Conservation (phyloP, 2,888 invertebrate genomes). For the Calliscelio sp. region DNA sequence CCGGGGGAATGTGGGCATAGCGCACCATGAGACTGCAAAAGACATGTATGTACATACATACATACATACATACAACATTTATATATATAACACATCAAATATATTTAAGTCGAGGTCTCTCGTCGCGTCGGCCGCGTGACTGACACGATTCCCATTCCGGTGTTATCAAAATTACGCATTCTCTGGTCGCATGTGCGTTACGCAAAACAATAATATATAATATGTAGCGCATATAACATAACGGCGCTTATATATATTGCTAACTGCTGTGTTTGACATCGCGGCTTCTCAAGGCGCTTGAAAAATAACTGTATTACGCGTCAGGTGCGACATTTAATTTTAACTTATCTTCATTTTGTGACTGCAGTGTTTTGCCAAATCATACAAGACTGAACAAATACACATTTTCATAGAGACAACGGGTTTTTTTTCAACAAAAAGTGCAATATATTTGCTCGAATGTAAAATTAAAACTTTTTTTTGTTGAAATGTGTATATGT, state of each 20-base stretch:
- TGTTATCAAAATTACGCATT: slow-evolving; percentile 69
- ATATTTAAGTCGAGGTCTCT: slow-evolving; percentile 79
- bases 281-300: slow-evolving; percentile 18
- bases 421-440: too few species aligned
- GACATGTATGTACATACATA: slow-evolving; percentile 53
- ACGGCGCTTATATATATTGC: slow-evolving; percentile 31
- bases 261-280: slow-evolving; percentile 10
- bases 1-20: slow-evolving; percentile 44
- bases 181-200: slow-evolving; percentile 38
- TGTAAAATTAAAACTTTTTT: too few species aligned
- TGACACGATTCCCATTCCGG: slow-evolving; percentile 77
- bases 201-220: slow-evolving; percentile 63
- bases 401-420: too few species aligned
- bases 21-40: slow-evolving; percentile 68
- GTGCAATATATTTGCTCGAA: too few species aligned
- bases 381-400: background rate
- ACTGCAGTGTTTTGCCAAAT: background rate
- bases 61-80: too few species aligned
- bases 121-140: slow-evolving; percentile 76
- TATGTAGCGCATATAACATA: slow-evolving; percentile 42
- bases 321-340: slow-evolving; percentile 26
- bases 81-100: too few species aligned
- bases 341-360: slow-evolving; percentile 13
- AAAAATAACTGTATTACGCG: slow-evolving; percentile 28
- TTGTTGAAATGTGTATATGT: too few species aligned